Base-by-base conservation (phyloP, 1,140 invertebrate species). In the Drosophila bipectinata region DNA sequence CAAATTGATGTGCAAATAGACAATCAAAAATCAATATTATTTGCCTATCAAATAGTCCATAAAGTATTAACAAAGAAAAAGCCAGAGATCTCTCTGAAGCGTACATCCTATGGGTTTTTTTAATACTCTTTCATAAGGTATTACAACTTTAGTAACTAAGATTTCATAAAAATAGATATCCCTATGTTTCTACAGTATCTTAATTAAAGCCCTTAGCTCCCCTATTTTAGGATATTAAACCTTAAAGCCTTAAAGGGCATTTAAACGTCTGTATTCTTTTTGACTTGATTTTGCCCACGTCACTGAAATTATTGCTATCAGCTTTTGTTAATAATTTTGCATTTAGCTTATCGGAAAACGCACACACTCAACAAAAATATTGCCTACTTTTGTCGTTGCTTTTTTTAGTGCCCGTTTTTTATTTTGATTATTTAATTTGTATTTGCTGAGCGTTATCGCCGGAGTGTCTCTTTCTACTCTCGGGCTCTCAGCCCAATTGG, bases 341-440 rank as follows among this genome's bases (percentile, higher is more conserved):
- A 82, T 82, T 88, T 56, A 44, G 75, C 78, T 88, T 87, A 87
- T 87, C 83, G 57, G 34, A 37, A 37, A 37, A 37, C 34, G 44
- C 39, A 41, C 64, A 69, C 30, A 48, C 41, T 41, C 58, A 59
- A 58, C 9, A 14, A 61, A 51, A 64, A 37, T 45, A 44, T 64
- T 72, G 77, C 51, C 49, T 73, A 71, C 32, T 77, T 69, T 47
- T 45, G 56, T 54, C 32, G 26, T 28, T 63, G 7, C 30, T 54
- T 21, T 32, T 67, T 49, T 51, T 34, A n/a, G 45, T 73, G 32
- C 57, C 60, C 41, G 26, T 59, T 57, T 52, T 64, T 51, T 53
- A 64, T 68, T 61, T 76, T 58, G 59, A 84, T 72, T 72, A 61
- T 72, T 85, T 67, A 75, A 78, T 75, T 76, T 79, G 62, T 87